Evolutionary conservation across 2,888 invertebrate genomes (phyloP).

Genomic region (Dioctria rufipes): DNA sequence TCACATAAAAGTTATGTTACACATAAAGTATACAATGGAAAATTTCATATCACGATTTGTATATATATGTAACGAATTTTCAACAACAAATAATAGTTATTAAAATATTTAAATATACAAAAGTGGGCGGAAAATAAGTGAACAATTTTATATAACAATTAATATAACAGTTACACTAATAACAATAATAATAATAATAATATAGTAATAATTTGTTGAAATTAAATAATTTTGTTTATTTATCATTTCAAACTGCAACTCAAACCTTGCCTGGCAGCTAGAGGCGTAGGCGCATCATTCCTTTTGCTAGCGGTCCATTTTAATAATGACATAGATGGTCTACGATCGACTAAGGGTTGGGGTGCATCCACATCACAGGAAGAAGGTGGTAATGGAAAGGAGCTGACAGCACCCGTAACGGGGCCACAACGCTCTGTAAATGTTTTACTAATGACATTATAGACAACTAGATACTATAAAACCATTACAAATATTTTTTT

Average conservation of each 20-base stretch:
- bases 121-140: slow-evolving; percentile 13
- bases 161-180: too few relatives aligned
- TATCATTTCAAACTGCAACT: slow-evolving; percentile 63
- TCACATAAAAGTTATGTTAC: slow-evolving; percentile 11
- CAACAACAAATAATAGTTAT: slow-evolving; percentile 1
- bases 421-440: slow-evolving; percentile 83
- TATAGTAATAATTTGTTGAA: background rate
- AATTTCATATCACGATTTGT: slow-evolving; percentile 8
- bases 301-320: slow-evolving; percentile 71
- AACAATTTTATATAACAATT: background rate
- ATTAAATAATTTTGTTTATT: slow-evolving; percentile 39
- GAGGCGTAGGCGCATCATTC: slow-evolving; percentile 65
- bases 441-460: slow-evolving; percentile 56
- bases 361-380: slow-evolving; percentile 79
- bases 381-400: slow-evolving; percentile 73
- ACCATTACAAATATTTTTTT: slow-evolving; percentile 57
- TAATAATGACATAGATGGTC: slow-evolving; percentile 77
- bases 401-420: slow-evolving; percentile 74
- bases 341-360: slow-evolving; percentile 80
- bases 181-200: slow-evolving; percentile 37
- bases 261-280: slow-evolving; percentile 74
- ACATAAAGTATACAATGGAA: slow-evolving; percentile 37
- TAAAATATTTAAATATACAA: slow-evolving; percentile 23
- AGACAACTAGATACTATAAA: slow-evolving; percentile 51
- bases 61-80: too few relatives aligned